These are phyloP conservation scores for Amitus sp. DNA, from an alignment of 2,888 invertebrate genomes.

Conservation along the genomic window DNA sequence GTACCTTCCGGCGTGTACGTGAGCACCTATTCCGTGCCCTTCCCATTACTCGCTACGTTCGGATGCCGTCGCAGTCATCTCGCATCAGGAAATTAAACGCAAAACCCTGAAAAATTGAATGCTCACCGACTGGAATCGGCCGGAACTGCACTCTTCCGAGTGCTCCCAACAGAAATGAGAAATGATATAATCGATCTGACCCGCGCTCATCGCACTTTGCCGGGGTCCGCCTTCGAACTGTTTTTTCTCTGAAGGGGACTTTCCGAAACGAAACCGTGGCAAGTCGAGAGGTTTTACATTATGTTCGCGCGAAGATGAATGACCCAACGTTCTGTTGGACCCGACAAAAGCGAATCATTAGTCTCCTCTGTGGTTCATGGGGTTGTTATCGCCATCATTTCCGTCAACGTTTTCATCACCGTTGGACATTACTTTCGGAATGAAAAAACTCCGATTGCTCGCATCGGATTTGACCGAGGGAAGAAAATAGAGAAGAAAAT, in stretches of 20 bases:
- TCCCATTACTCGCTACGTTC: constrained; percentile 24
- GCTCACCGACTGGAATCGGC: constrained; percentile 24
- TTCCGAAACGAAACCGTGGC: neutral
- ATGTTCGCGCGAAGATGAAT: constrained; percentile 5
- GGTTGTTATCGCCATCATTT: constrained; percentile 14
- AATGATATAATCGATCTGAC: constrained; percentile 17
- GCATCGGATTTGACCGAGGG: too few species aligned
- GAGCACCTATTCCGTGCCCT: neutral
- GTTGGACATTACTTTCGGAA: neutral
- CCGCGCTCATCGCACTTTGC: constrained; percentile 6
- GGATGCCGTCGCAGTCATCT: constrained; percentile 21
- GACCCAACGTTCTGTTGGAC: constrained; percentile 1
- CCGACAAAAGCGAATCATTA: constrained; percentile 11
- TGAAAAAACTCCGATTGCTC: neutral
- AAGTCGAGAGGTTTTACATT: neutral
- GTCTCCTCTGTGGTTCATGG: constrained; percentile 16
- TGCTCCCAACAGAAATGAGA: constrained; percentile 8
- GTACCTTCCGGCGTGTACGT: neutral
- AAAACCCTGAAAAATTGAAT: constrained; percentile 38
- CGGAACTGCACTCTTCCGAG: constrained; percentile 13
- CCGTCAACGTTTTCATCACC: constrained; percentile 3
- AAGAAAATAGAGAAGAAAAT: neutral
- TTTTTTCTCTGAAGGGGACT: too few species aligned
- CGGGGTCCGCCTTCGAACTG: too few species aligned
- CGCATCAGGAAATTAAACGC: constrained; percentile 38